Conservation (phyloP, 2,797 vertebrate species). For the Schizopygopsis pylzovi region DNA sequence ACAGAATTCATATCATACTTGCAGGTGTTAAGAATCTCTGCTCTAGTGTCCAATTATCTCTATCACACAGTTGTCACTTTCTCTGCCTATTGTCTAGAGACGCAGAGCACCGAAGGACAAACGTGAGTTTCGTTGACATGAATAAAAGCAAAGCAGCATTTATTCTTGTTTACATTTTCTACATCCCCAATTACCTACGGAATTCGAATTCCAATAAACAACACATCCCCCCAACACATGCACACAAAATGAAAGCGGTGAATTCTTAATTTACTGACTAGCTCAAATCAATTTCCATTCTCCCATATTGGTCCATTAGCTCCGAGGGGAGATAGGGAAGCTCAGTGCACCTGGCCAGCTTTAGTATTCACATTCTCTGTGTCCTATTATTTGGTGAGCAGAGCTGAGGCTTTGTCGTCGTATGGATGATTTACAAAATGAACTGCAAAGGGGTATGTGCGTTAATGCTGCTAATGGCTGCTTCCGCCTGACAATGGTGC, state of each 20-base stretch:
- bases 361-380: constrained; percentile 52
- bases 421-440: constrained; percentile 46
- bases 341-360: constrained; percentile 48
- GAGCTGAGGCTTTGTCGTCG: constrained; percentile 18
- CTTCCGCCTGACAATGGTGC: constrained; percentile 16
- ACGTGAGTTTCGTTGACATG: constrained; percentile 19
- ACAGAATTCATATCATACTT: neutral
- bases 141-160: constrained; percentile 49
- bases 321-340: constrained; percentile 48
- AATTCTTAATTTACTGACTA: constrained; percentile 63
- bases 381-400: constrained; percentile 43
- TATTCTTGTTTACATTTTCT: constrained; percentile 62
- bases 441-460: constrained; percentile 28
- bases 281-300: constrained; percentile 57
- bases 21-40: neutral
- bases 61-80: neutral
- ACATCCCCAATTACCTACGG: constrained; percentile 60
- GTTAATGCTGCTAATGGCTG: constrained; percentile 36
- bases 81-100: neutral
- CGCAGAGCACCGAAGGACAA: neutral
- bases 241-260: constrained; percentile 49
- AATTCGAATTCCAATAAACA: constrained; percentile 61
- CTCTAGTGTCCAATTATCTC: neutral
- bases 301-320: constrained; percentile 58
- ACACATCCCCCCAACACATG: constrained; percentile 30